These are phyloP conservation scores for Diloba caeruleocephala DNA, from an alignment of 2,888 invertebrate genomes.

Conservation along the genomic window DNA sequence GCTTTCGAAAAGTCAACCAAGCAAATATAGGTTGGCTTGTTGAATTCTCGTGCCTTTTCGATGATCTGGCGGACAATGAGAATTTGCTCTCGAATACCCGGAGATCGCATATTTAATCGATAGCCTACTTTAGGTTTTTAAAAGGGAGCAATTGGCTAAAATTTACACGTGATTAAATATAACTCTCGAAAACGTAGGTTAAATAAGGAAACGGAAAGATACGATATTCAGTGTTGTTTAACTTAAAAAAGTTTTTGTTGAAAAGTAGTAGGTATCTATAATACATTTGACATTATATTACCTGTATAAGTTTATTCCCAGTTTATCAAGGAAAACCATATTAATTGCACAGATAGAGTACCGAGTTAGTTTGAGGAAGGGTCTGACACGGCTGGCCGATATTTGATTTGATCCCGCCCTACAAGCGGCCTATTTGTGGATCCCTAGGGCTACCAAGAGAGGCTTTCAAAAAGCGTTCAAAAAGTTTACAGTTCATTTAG, in stretches of 20 bases:
- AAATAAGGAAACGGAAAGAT: too few species aligned
- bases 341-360: slow-evolving; percentile 47
- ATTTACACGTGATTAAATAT: slow-evolving; percentile 15
- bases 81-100: too few species aligned
- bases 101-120: slow-evolving; percentile 64
- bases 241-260: too few species aligned
- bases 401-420: slow-evolving; percentile 54
- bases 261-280: background rate
- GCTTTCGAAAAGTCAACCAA: too few species aligned
- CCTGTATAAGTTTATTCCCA: slow-evolving; percentile 6
- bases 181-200: too few species aligned
- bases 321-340: slow-evolving; percentile 36
- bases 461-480: background rate
- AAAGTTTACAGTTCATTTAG: too few species aligned
- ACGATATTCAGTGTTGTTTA: too few species aligned
- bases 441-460: slow-evolving; percentile 23
- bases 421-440: slow-evolving; percentile 33
- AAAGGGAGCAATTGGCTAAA: slow-evolving; percentile 27
- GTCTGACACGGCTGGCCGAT: slow-evolving; percentile 47
- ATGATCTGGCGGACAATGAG: too few species aligned
- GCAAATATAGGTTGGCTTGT: too few species aligned
- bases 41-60: too few species aligned
- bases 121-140: slow-evolving; percentile 56
- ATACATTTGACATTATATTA: background rate
- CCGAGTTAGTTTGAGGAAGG: slow-evolving; percentile 31